A percentile compares a stretch with the other conserved stretches of the same genome.
Evolutionary conservation across 2,797 vertebrate genomes (phyloP).

Genomic region (Anisognathus igniventris): DNA sequence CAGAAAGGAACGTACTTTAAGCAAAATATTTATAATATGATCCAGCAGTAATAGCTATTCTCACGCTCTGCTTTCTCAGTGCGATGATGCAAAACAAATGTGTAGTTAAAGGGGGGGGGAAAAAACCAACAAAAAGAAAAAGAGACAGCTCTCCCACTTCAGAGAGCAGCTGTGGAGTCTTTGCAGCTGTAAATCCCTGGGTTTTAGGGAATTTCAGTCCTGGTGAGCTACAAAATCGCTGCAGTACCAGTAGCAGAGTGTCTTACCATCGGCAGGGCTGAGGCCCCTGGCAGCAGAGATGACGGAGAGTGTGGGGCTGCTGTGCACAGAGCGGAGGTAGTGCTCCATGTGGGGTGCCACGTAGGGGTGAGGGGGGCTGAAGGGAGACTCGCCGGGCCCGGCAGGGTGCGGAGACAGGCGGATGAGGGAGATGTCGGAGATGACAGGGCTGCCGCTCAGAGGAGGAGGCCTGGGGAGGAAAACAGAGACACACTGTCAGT

Average conservation of each 20-base stretch:
- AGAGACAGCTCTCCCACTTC: constrained; percentile 44
- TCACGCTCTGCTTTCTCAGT: constrained; percentile 65
- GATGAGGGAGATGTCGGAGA: constrained; percentile 95
- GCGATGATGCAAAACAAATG: constrained; percentile 68
- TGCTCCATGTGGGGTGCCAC: constrained; percentile 95
- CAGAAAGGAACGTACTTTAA: constrained; percentile 42
- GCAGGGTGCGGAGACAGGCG: constrained; percentile 88
- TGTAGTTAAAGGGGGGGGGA: not conserved
- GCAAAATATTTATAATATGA: constrained; percentile 69
- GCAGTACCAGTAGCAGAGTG: not conserved
- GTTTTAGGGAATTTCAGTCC: not conserved
- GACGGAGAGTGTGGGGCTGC: constrained; percentile 93
- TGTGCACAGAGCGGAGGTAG: constrained; percentile 92
- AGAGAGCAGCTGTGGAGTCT: constrained; percentile 24
- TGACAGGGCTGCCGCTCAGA: constrained; percentile 89
- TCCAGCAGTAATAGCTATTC: constrained; percentile 59
- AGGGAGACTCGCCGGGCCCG: constrained; percentile 83
- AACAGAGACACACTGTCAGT: constrained; percentile 6
- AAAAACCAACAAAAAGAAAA: not conserved
- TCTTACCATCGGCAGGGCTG: constrained; percentile 92
- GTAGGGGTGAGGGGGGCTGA: constrained; percentile 87
- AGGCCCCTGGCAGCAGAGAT: constrained; percentile 94
- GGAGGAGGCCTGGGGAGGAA: constrained; percentile 82
- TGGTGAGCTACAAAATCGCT: not conserved
- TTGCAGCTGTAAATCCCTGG: not conserved